These are phyloP conservation scores for Bovichtus variegatus DNA, from an alignment of 2,797 vertebrate genomes.

Conservation along the genomic window DNA sequence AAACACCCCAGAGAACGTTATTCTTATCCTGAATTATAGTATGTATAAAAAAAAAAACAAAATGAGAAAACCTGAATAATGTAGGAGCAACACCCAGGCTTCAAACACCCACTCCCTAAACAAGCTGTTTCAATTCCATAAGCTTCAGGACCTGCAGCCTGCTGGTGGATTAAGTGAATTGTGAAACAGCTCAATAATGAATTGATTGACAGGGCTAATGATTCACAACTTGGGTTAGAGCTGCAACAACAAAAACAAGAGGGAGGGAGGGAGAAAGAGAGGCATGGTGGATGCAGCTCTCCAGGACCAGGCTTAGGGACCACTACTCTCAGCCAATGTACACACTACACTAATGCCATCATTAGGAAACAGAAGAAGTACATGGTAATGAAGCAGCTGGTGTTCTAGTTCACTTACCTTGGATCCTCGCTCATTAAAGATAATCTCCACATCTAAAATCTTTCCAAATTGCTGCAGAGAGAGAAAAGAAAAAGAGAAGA, in stretches of 20 bases:
- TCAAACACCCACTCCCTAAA: slow-evolving; percentile 51
- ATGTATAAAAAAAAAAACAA: slow-evolving; percentile 22
- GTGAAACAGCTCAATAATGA: slow-evolving; percentile 77
- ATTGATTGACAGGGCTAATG: slow-evolving; percentile 81
- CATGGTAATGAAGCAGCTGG: slow-evolving; percentile 78
- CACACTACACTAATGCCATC: slow-evolving; percentile 77
- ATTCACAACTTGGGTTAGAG: slow-evolving; percentile 71
- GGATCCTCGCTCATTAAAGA: slow-evolving; percentile 99
- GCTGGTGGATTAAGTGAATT: slow-evolving; percentile 71
- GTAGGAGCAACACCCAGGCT: slow-evolving; percentile 17
- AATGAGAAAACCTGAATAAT: slow-evolving; percentile 49
- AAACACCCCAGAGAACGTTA: background rate
- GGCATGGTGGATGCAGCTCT: slow-evolving; percentile 51
- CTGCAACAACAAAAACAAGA: slow-evolving; percentile 72
- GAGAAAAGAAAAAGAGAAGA: slow-evolving; percentile 70
- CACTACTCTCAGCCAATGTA: slow-evolving; percentile 70
- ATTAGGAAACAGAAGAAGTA: slow-evolving; percentile 78
- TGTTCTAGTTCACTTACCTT: slow-evolving; percentile 92
- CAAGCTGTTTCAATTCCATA: slow-evolving; percentile 55
- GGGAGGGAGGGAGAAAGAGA: slow-evolving; percentile 44
- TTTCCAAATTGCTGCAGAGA: slow-evolving; percentile 98
- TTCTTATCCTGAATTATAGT: background rate
- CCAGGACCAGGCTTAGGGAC: slow-evolving; percentile 73
- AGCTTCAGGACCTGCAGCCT: slow-evolving; percentile 56
- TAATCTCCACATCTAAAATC: slow-evolving; percentile 99